Conservation (phyloP, 1,140 invertebrate species). For the Drosophila nigromelanica region DNA sequence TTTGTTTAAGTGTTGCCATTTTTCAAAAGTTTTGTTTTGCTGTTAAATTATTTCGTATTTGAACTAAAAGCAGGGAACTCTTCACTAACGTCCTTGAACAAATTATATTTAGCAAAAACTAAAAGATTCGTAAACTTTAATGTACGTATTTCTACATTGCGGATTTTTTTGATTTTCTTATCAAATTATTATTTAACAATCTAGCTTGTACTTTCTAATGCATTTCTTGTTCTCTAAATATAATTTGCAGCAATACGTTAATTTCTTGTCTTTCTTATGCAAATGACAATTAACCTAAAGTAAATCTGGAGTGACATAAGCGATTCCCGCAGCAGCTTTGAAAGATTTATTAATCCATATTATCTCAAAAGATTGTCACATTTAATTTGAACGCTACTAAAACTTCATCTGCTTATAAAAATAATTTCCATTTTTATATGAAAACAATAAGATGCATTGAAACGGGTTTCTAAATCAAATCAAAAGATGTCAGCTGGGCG, state of each 20-base stretch:
- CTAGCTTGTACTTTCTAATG: not conserved
- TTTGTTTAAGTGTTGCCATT: not conserved
- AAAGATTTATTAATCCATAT: conserved; percentile 25
- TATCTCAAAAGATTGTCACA: conserved; percentile 48
- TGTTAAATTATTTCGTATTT: too few species aligned
- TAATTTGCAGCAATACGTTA: too few species aligned
- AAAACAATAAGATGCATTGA: conserved; percentile 19
- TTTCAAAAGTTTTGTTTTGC: not conserved
- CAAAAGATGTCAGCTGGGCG: not conserved
- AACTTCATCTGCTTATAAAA: conserved; percentile 21
- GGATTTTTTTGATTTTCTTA: too few species aligned
- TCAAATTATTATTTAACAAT: not conserved
- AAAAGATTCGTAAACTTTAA: too few species aligned
- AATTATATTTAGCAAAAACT: too few species aligned
- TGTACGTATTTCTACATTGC: too few species aligned
- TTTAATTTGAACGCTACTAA: conserved; percentile 34
- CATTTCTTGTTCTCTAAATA: too few species aligned
- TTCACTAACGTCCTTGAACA: too few species aligned
- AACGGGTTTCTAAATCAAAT: conserved; percentile 6
- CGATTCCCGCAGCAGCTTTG: conserved; percentile 2
- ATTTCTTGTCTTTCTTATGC: not conserved
- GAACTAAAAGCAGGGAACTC: too few species aligned
- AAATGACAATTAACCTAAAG: conserved; percentile 2
- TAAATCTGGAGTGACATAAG: not conserved
- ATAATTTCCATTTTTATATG: conserved; percentile 22